These are phyloP conservation scores for Leptopilina drosophilae DNA, from an alignment of 2,888 invertebrate genomes.

Conservation along the genomic window DNA sequence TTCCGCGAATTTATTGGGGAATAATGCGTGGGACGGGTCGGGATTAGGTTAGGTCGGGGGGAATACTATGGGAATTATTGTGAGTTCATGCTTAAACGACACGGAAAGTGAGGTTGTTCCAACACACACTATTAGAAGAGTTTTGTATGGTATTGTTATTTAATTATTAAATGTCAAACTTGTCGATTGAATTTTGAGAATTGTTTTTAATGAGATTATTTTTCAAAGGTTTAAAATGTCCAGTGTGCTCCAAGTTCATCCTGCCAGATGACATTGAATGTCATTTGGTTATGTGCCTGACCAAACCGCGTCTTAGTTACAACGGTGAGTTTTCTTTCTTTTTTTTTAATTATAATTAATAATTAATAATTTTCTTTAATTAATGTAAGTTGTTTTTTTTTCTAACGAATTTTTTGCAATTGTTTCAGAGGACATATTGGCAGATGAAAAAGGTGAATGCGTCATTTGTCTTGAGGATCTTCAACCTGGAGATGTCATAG, in stretches of 20 bases:
- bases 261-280: slow-evolving; percentile 99
- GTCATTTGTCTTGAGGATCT: slow-evolving; percentile 99
- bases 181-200: neutral
- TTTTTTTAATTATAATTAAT: neutral
- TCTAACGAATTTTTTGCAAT: slow-evolving; percentile 49
- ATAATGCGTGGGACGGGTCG: slow-evolving; percentile 61
- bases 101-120: slow-evolving; percentile 74
- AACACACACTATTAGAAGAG: slow-evolving; percentile 71
- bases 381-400: neutral
- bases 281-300: slow-evolving; percentile 99
- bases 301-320: slow-evolving; percentile 98
- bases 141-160: slow-evolving; percentile 71
- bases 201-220: slow-evolving; percentile 29
- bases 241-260: slow-evolving; percentile 98
- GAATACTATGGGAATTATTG: slow-evolving; percentile 75
- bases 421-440: slow-evolving; percentile 95
- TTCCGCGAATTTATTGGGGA: neutral
- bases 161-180: slow-evolving; percentile 29
- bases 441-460: slow-evolving; percentile 98
- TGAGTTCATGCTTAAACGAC: slow-evolving; percentile 75
- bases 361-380: slow-evolving; percentile 10
- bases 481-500: slow-evolving; percentile 96
- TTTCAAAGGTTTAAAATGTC: slow-evolving; percentile 97
- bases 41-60: slow-evolving; percentile 63
- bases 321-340: slow-evolving; percentile 86